These are phyloP conservation scores for Rhingia campestris DNA, from an alignment of 2,888 invertebrate species.

Conservation along the genomic window DNA sequence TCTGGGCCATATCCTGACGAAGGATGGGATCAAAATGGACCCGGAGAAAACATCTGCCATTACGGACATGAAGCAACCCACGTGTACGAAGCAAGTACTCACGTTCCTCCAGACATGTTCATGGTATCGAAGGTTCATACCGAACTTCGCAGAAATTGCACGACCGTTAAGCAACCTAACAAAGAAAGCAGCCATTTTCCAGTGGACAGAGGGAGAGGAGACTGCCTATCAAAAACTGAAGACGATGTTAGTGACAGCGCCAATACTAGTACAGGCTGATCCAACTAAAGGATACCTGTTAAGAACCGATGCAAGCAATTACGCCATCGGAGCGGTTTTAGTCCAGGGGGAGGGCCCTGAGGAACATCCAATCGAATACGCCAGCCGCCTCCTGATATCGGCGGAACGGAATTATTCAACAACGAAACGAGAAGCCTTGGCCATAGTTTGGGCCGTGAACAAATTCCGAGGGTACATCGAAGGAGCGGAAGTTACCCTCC, in stretches of 20 bases:
- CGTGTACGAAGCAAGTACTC: neutral
- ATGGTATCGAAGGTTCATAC: too few species aligned
- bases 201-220: neutral
- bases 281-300: neutral
- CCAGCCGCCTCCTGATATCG: too few species aligned
- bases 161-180: neutral
- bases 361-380: too few species aligned
- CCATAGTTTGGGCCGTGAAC: neutral
- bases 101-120: too few species aligned
- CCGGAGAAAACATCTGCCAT: neutral
- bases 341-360: too few species aligned
- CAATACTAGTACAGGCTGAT: neutral
- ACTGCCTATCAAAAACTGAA: neutral
- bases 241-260: neutral
- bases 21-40: neutral
- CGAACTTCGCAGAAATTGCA: neutral
- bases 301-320: neutral
- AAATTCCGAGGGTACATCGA: too few species aligned
- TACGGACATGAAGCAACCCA: neutral
- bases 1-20: neutral
- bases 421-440: neutral
- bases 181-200: neutral
- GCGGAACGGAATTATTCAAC: too few species aligned
- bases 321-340: neutral
- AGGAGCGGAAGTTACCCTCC: neutral